Evolutionary conservation across 2,888 invertebrate species (phyloP), one percentile per base, ranked within the genome.

Genomic region (Bellardia bayeri): DNA sequence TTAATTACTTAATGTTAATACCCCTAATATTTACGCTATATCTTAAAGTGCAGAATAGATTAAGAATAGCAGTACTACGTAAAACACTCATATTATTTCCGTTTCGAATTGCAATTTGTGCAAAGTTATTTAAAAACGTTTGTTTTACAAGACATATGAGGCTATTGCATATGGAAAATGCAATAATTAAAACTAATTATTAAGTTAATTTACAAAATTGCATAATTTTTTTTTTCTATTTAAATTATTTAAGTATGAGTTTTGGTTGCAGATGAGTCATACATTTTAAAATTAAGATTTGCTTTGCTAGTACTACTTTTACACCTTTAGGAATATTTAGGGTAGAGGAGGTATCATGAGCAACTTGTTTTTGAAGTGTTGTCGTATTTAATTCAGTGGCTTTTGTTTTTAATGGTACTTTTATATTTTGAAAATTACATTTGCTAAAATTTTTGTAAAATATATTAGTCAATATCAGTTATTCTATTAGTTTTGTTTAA

Each of bases 141-240:
- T 81, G 64, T 74, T 64, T 64, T 63, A 66, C 14, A 74, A 56
- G 56, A 66, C 81, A 74, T 71, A 30, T 42, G 64, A 72, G 81
- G 81, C 64, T 45, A 81, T 45, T 42, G 30, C 8, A 54, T 64
- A n/a, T 8, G 16, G 45, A 4, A 23, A 66, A 74, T 74, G 56
- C 45, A 64, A n/a, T 51, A 58, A 45, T 78, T 56, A 58, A 11
- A 33, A 42, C 16, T 68, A 68, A 58, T 79, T 68, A 33, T 42
- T 42, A 56, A 40, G 11, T 56, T 40, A 51, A 66, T 63, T 23
- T n/a, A 56, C 5, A 33, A 69, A 56, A 58, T 56, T 78, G 42
- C 56, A 66, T 54, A 66, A 66, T 37, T 72, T 49, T 11, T 45
- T 16, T 49, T 33, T 4, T 14, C 16, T 8, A 68, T 68, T 56